Percentiles rank a stretch among this genome's conserved stretches.
Evolutionary conservation across 92 coral and sea anemone genomes (phyloP).

Genomic region (Chrysogorgia sp.): DNA sequence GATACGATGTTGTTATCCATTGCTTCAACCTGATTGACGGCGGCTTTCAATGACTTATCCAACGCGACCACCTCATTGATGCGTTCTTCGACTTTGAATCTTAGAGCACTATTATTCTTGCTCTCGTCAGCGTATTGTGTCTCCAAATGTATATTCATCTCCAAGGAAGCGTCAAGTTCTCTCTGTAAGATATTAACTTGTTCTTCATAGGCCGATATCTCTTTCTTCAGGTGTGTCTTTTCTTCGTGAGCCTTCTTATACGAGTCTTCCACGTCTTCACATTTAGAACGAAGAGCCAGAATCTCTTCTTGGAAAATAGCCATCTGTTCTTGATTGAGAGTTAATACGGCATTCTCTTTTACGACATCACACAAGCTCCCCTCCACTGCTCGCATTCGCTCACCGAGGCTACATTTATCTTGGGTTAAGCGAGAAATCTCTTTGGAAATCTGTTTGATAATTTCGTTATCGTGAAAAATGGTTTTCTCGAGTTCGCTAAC

Average conservation of each 20-base stretch:
- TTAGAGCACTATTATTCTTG: neutral
- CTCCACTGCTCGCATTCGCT: neutral
- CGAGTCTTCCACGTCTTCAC: neutral
- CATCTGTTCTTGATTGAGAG: neutral
- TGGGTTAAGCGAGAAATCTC: neutral
- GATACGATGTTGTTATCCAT: neutral
- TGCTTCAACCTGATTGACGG: constrained; percentile 7
- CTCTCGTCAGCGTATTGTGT: constrained; percentile 17
- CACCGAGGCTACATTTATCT: neutral
- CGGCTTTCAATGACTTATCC: neutral
- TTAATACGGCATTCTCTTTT: neutral
- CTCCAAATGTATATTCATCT: neutral
- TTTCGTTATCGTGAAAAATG: neutral
- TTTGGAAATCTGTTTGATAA: neutral
- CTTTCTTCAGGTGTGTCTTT: neutral
- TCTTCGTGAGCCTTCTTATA: neutral
- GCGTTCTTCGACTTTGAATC: neutral
- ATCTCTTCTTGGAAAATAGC: neutral
- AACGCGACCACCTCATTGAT: neutral
- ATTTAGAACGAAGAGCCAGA: neutral
- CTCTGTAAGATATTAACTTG: constrained; percentile 10
- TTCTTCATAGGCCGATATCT: neutral
- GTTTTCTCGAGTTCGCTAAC: neutral
- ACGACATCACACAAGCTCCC: neutral
- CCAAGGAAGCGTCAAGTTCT: constrained; percentile 13